Conservation (phyloP, 2,113 vertebrate species). For the Vulpes lagopus region DNA sequence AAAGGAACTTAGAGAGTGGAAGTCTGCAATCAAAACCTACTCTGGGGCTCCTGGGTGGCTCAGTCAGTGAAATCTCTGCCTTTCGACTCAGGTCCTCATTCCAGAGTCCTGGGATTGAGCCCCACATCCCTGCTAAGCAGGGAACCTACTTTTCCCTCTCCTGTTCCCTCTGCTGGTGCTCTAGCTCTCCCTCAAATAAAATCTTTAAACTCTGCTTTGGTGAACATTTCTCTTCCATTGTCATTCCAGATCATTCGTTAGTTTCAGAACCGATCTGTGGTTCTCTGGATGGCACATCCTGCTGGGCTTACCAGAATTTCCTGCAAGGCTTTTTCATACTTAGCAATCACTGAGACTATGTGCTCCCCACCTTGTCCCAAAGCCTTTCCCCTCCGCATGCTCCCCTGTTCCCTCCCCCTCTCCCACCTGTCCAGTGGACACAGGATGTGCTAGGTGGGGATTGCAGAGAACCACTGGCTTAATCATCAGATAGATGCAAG, state of each 20-base stretch:
- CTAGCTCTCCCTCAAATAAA: no score
- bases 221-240: not conserved
- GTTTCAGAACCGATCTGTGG: not conserved
- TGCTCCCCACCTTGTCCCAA: not conserved
- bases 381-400: not conserved
- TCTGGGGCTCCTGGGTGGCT: not conserved
- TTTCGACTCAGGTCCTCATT: no score
- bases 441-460: not conserved
- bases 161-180: no score
- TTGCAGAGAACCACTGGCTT: rapidly evolving
- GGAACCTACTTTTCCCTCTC: no score
- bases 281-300: not conserved
- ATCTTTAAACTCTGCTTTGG: no score
- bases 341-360: not conserved
- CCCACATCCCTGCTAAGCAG: no score
- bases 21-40: not conserved
- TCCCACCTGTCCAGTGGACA: not conserved
- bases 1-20: not conserved
- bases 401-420: not conserved
- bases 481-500: not conserved
- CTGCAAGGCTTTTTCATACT: not conserved
- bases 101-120: no score
- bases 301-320: not conserved
- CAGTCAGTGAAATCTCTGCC: no score
- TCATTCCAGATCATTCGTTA: not conserved